phyloP scores from a whole-genome alignment of 2,113 vertebrate species.

The Gallinago paraguaiae region DNA sequence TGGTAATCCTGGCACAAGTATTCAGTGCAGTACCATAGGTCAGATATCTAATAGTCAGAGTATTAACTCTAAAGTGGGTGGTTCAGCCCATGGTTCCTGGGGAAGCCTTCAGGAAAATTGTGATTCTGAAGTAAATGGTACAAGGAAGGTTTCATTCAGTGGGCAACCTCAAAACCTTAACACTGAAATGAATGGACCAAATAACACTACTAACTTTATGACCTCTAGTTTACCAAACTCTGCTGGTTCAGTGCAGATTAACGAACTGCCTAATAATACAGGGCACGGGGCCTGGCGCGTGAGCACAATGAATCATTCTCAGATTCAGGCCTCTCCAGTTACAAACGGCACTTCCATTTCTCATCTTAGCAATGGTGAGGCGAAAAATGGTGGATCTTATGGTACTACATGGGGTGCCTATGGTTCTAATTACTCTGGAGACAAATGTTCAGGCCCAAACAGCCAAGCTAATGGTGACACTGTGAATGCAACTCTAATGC shows the following conservation, averaged over 20 bases:
- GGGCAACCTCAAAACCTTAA: conserved; percentile 93
- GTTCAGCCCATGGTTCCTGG: conserved; percentile 86
- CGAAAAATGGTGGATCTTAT: conserved; percentile 81
- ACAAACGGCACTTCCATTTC: conserved; percentile 88
- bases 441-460: conserved; percentile 85
- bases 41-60: conserved; percentile 85
- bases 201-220: conserved; percentile 99
- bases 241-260: conserved; percentile 88
- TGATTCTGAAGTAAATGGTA: conserved; percentile 90
- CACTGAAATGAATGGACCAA: conserved; percentile 99
- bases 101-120: conserved; percentile 85
- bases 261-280: conserved; percentile 80
- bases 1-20: conserved; percentile 80
- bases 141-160: conserved; percentile 91
- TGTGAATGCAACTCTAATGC: conserved; percentile 97
- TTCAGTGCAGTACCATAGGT: conserved; percentile 85
- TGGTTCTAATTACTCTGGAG: conserved; percentile 88
- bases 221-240: conserved; percentile 99
- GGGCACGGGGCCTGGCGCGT: conserved; percentile 84
- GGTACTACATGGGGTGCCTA: conserved; percentile 89
- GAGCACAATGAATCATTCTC: conserved; percentile 85
- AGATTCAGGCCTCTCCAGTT: conserved; percentile 86
- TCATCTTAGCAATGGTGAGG: conserved; percentile 88
- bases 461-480: conserved; percentile 91
- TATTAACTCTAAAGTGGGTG: conserved; percentile 85